Evolutionary conservation across 2,797 vertebrate genomes (phyloP).

Genomic region (Pygocentrus nattereri): DNA sequence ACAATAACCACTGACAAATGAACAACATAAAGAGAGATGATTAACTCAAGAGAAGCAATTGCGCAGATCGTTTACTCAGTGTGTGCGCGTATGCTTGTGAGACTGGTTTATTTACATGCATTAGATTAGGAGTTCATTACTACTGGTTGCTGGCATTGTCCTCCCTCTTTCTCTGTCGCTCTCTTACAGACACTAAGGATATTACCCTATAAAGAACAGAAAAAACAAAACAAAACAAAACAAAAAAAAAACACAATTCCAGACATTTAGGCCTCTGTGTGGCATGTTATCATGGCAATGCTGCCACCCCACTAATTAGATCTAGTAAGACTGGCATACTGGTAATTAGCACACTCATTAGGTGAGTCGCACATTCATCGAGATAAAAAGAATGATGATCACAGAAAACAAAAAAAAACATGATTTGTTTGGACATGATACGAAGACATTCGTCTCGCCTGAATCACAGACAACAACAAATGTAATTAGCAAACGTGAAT

Average conservation of each 20-base stretch:
- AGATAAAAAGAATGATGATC: constrained; percentile 49
- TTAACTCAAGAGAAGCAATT: constrained; percentile 78
- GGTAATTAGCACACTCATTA: constrained; percentile 67
- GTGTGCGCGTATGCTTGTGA: background rate
- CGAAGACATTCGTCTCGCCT: constrained; percentile 62
- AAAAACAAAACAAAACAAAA: background rate
- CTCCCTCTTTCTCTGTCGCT: background rate
- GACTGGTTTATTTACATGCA: constrained; percentile 47
- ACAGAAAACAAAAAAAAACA: constrained; percentile 40
- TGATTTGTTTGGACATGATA: constrained; percentile 42
- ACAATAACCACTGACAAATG: constrained; percentile 80
- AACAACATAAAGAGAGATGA: constrained; percentile 79
- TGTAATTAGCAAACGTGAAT: constrained; percentile 72
- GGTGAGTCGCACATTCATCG: constrained; percentile 39
- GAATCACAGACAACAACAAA: constrained; percentile 57
- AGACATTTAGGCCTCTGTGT: background rate
- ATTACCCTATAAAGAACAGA: background rate
- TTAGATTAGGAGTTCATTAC: constrained; percentile 44
- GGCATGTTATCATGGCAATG: constrained; percentile 48
- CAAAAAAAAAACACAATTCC: constrained; percentile 3
- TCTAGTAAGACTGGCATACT: constrained; percentile 22
- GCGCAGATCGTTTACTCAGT: constrained; percentile 69
- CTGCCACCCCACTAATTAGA: constrained; percentile 57
- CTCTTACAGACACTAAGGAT: background rate
- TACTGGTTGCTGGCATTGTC: constrained; percentile 1